These are phyloP conservation scores for Tachina lurida DNA, from an alignment of 2,888 invertebrate genomes.

Conservation along the genomic window DNA sequence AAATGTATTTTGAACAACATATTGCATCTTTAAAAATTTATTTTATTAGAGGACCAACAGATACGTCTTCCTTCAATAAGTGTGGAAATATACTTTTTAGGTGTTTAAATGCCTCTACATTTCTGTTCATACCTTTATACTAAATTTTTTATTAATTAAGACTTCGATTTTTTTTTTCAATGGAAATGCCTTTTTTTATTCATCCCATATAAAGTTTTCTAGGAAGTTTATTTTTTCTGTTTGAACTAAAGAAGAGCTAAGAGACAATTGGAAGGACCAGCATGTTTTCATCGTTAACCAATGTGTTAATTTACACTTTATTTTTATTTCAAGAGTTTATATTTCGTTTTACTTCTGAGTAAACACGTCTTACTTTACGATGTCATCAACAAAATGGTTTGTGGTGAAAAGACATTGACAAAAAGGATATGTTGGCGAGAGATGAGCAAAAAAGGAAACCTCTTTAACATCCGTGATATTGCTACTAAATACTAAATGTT, in stretches of 20 bases:
- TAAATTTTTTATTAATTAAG: no score
- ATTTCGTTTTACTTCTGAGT: conserved; percentile 42
- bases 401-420: conserved; percentile 29
- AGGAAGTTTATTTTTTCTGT: conserved; percentile 23
- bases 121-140: no score
- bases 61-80: no score
- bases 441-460: conserved; percentile 64
- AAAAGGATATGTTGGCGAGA: conserved; percentile 36
- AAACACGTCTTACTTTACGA: conserved; percentile 62
- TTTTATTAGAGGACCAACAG: no score
- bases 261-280: conserved; percentile 26
- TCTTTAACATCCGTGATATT: conserved; percentile 70
- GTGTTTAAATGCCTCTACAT: no score
- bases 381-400: conserved; percentile 46
- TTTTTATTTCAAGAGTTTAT: conserved; percentile 62
- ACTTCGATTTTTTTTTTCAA: no score
- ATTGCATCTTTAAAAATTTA: no score
- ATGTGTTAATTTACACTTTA: conserved; percentile 69
- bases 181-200: neutral
- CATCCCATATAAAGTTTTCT: neutral
- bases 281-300: conserved; percentile 67
- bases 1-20: no score
- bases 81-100: no score
- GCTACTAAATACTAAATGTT: conserved; percentile 56
- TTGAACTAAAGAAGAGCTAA: conserved; percentile 18